Evolutionary conservation across 2,888 invertebrate genomes (phyloP), one percentile per base, ranked within the genome.

Genomic region (Clunio marinus): DNA sequence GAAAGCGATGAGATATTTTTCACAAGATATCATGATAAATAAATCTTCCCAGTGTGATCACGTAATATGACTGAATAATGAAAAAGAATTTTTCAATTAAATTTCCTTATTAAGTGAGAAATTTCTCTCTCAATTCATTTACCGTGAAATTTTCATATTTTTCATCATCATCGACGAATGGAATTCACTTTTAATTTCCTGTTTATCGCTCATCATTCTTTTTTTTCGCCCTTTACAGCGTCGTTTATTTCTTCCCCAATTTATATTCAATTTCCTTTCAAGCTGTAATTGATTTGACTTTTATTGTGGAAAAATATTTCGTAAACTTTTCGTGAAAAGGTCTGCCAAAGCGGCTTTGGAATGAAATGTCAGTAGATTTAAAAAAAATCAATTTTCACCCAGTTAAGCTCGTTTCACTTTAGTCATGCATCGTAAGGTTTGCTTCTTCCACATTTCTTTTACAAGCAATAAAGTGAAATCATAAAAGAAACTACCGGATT

Each of bases 101-200:
- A 58, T 58, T 58, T 58, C 58, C 58, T 58, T 27, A 58, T 58
- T n/a, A 28, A 28, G 58, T 28, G 58, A 58, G 58, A 58, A 27
- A 27, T 58, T 58, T 58, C 58, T n/a, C 27, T 28, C 8, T 55
- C 10, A 45, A 45, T 32, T 32, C 45, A n/a, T 45, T 45, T 45
- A 45, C 10, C 10, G 7, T 15, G 7, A 45, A 45, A 15, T n/a
- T 45, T n/a, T n/a, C 41, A 41, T 41, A 41, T 41, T 41, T 41
- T 24, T 57, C 13, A 15, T 32, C 28, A 5, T 28, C 17, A 17
- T 32, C 1, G 32, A 58, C 17, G 15, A 58, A 5, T 25, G 46
- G 63, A 63, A 27, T 63, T 27, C 13, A 27, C 63, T 63, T 46
- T 60, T 63, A 63, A 63, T 63, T 63, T 63, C 63, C 63, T 63